Base-by-base conservation (phyloP, 2,888 invertebrate genomes). In the Diadegma fenestrale region DNA sequence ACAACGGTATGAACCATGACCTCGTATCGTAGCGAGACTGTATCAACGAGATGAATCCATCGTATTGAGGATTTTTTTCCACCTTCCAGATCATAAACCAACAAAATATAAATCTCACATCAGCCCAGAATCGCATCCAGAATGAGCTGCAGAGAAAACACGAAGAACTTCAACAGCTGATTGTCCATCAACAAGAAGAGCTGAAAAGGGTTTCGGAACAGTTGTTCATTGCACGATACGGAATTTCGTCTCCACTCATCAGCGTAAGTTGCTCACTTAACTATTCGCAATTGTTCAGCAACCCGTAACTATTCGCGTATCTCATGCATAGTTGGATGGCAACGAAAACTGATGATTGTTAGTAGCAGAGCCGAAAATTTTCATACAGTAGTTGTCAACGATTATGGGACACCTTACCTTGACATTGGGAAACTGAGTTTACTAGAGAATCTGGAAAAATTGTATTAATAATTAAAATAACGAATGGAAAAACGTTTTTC, bases 171-270 rank as follows among this genome's bases (percentile, higher is more conserved):
- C 97, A 98, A 92, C 96, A 97, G 90, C 95, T 97, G 91, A 98
- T 98, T 84, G 96, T 97, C 75, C 96, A 97, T 87, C 98, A 98
- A 91, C 98, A 98, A 92, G 98, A 98, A 90, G 98, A 98, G 93
- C 94, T 98, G 87, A 95, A 97, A 63, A 95, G 96, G 88, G 97
- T 98, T 0, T 98, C 98, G n/a, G 98, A 98, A 91, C 98, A 98
- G 91, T 94, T 98, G 77, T 93, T 98, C 69, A 96, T 98, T 93
- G 97, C 98, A 0, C 95, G 97, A 90, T 96, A 97, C 88, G 97
- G 97, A 7, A 95, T 98, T 79, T 89, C 93, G 26, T 92, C 94
- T 17, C 93, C 94, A 1, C 83, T 94, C 63, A 87, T 94, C 17
- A 94, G 94, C 88, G 94, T 94, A 82, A 91, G 92, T 45, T 43